These are phyloP conservation scores for Sinelater perroti DNA, from an alignment of 2,888 invertebrate genomes.

Conservation along the genomic window DNA sequence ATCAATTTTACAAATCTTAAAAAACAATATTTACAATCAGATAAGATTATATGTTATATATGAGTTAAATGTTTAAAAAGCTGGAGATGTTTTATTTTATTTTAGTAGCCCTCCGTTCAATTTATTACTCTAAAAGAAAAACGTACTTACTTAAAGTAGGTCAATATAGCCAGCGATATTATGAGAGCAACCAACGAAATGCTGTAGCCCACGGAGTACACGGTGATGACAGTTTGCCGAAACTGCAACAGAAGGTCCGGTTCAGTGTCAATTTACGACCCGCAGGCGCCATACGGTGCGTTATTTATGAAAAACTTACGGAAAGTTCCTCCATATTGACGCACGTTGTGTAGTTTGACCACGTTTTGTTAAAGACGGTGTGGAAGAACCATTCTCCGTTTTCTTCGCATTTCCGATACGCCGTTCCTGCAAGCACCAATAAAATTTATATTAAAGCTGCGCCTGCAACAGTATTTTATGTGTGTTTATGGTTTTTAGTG, in stretches of 20 bases:
- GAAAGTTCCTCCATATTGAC: slow-evolving; percentile 74
- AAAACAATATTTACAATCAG: no score
- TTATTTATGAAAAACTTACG: slow-evolving; percentile 61
- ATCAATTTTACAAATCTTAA: no score
- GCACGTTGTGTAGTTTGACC: slow-evolving; percentile 94
- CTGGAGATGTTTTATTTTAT: no score
- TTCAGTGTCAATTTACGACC: slow-evolving; percentile 12
- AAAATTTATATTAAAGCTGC: slow-evolving; percentile 6
- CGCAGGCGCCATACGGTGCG: not conserved
- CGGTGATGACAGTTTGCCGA: slow-evolving; percentile 74
- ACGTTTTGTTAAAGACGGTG: slow-evolving; percentile 76
- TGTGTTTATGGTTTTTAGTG: no score
- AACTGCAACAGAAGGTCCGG: slow-evolving; percentile 65
- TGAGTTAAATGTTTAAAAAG: not conserved
- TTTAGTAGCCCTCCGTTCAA: no score
- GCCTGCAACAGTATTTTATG: no score
- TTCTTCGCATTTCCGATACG: slow-evolving; percentile 81
- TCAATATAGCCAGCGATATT: slow-evolving; percentile 81
- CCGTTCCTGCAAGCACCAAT: slow-evolving; percentile 70
- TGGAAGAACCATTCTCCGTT: slow-evolving; percentile 87
- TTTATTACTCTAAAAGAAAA: no score
- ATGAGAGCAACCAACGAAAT: slow-evolving; percentile 86
- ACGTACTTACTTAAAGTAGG: slow-evolving; percentile 84
- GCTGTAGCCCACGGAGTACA: slow-evolving; percentile 87
- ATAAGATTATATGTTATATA: no score